Percentiles rank a stretch among this genome's conserved stretches.
Conservation (phyloP, 2,797 vertebrate species). For the Macroramphosus scolopax region DNA sequence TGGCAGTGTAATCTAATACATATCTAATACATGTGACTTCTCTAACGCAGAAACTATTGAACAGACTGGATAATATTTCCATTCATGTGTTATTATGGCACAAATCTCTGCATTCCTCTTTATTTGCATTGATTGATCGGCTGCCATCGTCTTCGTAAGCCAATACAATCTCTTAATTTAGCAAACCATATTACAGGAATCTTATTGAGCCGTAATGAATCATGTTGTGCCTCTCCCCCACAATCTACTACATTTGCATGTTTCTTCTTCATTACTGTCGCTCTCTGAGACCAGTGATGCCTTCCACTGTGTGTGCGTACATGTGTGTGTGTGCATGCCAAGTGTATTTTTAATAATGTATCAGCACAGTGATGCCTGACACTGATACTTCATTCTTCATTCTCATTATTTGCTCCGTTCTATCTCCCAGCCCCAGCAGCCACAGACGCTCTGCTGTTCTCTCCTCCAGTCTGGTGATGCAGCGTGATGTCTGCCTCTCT, state of each 20-base stretch:
- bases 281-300: too few relatives aligned
- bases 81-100: too few relatives aligned
- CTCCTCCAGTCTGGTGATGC: constrained; percentile 6
- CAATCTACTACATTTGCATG: constrained; percentile 25
- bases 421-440: constrained; percentile 10
- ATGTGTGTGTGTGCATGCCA: constrained; percentile 12
- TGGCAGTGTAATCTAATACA: too few relatives aligned
- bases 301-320: constrained; percentile 11
- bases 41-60: too few relatives aligned
- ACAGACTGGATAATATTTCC: too few relatives aligned
- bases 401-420: constrained; percentile 27
- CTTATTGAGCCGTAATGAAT: constrained; percentile 29
- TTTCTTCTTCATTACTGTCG: constrained; percentile 26
- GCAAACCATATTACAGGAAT: constrained; percentile 15
- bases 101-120: too few relatives aligned
- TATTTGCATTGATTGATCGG: too few relatives aligned
- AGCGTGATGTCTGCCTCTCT: constrained; percentile 18
- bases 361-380: constrained; percentile 47
- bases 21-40: too few relatives aligned
- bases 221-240: constrained; percentile 14
- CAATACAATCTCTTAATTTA: constrained; percentile 15
- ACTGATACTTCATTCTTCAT: constrained; percentile 27
- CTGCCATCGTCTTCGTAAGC: too few relatives aligned
- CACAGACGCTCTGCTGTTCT: neutral
- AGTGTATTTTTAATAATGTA: constrained; percentile 60